Percentiles rank a stretch among this genome's conserved stretches.
Conservation (phyloP, 2,888 invertebrate genomes). For the Charanyca ferruginea region DNA sequence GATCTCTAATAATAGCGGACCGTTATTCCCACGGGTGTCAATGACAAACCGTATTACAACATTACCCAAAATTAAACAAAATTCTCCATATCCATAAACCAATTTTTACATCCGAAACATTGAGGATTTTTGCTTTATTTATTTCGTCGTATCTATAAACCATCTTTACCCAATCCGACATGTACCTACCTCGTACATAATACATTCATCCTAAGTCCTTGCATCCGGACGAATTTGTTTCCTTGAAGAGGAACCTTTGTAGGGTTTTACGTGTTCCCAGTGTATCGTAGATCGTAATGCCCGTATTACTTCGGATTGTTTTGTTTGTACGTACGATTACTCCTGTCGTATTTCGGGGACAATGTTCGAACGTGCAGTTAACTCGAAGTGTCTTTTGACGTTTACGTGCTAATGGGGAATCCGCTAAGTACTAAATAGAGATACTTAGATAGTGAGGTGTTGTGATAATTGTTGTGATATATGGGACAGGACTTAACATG, state of each 20-base stretch:
- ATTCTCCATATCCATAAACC: constrained; percentile 17
- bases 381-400: background rate
- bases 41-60: background rate
- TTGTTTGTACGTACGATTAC: constrained; percentile 61
- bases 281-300: constrained; percentile 66
- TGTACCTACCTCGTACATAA: constrained; percentile 76
- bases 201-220: constrained; percentile 76
- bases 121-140: constrained; percentile 44
- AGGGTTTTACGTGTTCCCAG: constrained; percentile 61
- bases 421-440: background rate
- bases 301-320: constrained; percentile 68
- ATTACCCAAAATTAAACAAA: constrained; percentile 25
- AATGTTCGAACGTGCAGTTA: constrained; percentile 38
- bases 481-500: too few species aligned
- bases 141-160: constrained; percentile 58
- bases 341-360: constrained; percentile 27
- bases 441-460: background rate
- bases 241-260: constrained; percentile 49
- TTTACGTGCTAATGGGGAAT: background rate
- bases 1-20: accelerated
- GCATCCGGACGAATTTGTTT: constrained; percentile 76
- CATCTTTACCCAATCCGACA: constrained; percentile 67
- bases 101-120: constrained; percentile 33
- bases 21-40: background rate
- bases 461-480: too few species aligned